Conservation (phyloP, 2,113 vertebrate species). For the Thunnus thynnus region DNA sequence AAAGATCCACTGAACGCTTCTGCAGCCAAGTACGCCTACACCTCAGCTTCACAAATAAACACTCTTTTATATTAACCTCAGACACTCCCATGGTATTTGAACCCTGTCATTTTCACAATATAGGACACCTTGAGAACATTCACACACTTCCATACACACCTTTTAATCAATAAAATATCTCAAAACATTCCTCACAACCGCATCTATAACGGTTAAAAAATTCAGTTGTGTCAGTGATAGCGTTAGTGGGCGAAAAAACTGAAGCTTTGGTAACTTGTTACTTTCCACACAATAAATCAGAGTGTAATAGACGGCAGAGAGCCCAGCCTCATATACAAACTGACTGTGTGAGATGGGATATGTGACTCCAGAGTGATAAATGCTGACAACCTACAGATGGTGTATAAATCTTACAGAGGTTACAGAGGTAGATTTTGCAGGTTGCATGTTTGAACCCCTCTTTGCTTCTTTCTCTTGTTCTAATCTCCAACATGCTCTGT, state of each 20-base stretch:
- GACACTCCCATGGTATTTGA: neutral
- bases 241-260: neutral
- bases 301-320: neutral
- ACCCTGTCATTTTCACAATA: too few relatives aligned
- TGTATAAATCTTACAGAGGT: neutral
- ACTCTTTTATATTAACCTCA: neutral
- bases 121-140: neutral
- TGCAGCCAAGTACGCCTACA: neutral
- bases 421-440: too few relatives aligned
- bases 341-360: too few relatives aligned
- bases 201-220: neutral
- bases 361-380: too few relatives aligned
- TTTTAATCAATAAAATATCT: neutral
- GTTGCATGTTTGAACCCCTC: too few relatives aligned
- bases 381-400: neutral
- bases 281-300: neutral
- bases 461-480: too few relatives aligned
- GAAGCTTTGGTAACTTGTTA: neutral
- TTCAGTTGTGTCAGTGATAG: neutral
- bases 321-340: too few relatives aligned
- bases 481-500: neutral
- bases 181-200: neutral
- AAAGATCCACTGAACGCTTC: too few relatives aligned
- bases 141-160: too few relatives aligned
- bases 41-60: neutral